Conservation (phyloP, 2,888 invertebrate species). For the Hydropsyche betteni region DNA sequence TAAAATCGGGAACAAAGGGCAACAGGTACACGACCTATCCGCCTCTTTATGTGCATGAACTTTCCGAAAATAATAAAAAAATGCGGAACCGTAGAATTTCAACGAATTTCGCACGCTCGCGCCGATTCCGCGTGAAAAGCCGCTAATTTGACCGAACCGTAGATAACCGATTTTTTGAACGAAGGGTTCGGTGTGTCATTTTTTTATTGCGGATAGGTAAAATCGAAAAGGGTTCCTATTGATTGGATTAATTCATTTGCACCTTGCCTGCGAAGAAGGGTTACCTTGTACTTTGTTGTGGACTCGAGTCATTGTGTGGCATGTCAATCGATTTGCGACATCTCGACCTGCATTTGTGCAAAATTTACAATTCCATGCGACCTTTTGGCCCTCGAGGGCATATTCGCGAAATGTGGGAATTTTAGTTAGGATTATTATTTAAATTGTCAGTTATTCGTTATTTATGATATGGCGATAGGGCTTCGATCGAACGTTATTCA, state of each 20-base stretch:
- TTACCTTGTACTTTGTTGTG: not conserved
- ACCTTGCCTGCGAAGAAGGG: not conserved
- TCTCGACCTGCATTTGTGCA: conserved; percentile 18
- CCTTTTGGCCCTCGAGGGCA: not conserved
- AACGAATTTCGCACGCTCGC: conserved; percentile 18
- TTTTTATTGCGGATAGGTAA: conserved; percentile 13
- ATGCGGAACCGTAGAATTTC: not conserved
- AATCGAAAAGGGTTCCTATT: conserved; percentile 11
- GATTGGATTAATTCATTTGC: conserved; percentile 28
- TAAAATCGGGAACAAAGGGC: conserved; percentile 28
- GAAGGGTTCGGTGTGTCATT: conserved; percentile 34
- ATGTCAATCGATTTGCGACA: conserved; percentile 15
- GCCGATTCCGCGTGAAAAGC: conserved; percentile 46
- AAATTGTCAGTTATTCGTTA: conserved; percentile 18
- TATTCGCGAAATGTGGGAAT: not conserved
- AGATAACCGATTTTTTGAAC: conserved; percentile 39
- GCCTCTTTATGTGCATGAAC: conserved; percentile 1
- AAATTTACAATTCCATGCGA: conserved; percentile 16
- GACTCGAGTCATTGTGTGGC: conserved; percentile 4
- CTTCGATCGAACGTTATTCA: not conserved
- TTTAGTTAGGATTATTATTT: not conserved
- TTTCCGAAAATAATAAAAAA: conserved; percentile 7
- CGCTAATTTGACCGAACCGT: conserved; percentile 50
- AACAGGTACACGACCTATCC: conserved; percentile 29
- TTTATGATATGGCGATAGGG: not conserved